Base-by-base conservation (phyloP, 2,797 vertebrate species). In the Falco berigora region DNA sequence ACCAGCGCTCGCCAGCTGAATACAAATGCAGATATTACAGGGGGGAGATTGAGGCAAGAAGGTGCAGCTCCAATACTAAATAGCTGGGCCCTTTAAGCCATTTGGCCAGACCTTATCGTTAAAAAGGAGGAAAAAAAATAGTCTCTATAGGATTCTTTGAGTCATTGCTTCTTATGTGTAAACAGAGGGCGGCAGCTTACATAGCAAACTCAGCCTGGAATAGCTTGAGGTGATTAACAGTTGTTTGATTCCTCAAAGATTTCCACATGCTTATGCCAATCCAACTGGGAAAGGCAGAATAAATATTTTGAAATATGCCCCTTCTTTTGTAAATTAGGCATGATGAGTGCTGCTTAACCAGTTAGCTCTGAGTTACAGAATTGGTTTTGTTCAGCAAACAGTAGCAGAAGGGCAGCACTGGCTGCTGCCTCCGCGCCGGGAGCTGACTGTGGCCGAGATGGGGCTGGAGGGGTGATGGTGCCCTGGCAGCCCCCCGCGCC, bases 271-370 rank as follows among this genome's bases (percentile, higher is more conserved):
- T 97, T 97, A 94, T 82, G 78, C 96, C 88, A 78, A 96, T 86
- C 88, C 96, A 86, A 86, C 95, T 94, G 97, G 96, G 96, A 97
- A 93, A 95, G 96, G 89, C 96, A 97, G 97, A 97, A 97, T 97
- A 97, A 97, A 97, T 97, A 97, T 97, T 97, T 96, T 97, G 96
- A 94, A 96, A 95, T 83, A 90, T 96, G 90, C 88, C 90, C 91
- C 90, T 93, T 97, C 97, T 97, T 96, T 97, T 96, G 95, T 96
- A 96, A 97, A 97, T 96, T 85, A 92, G 93, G 88, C 94, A 78
- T 90, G 92, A 96, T 91, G 94, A 93, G 92, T 50, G 76, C 91
- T 83, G 94, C 87, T 90, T 30, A 92, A 61, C 78, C 20, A 5
- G 53, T 78, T 10, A 56, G 91, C 87, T 71, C 47, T 1, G 46